A percentile compares a stretch with the other conserved stretches of the same genome.
Evolutionary conservation across 2,113 vertebrate species (phyloP).

Genomic region (Carollia perspicillata): DNA sequence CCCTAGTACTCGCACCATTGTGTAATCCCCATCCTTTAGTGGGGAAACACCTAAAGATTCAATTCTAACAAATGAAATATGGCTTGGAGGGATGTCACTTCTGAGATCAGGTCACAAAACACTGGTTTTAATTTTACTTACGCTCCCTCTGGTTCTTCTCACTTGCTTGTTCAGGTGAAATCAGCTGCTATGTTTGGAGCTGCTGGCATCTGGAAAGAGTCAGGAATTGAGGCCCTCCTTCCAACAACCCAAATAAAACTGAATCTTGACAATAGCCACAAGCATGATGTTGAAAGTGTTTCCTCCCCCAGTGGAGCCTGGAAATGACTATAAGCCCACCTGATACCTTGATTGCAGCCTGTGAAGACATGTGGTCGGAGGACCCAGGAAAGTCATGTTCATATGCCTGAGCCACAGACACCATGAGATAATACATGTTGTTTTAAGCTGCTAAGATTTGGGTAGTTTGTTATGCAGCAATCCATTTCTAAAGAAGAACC

Average conservation of each 20-base stretch:
- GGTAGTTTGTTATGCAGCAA: not conserved
- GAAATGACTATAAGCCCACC: not conserved
- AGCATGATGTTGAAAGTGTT: not conserved
- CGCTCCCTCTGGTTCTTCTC: not conserved
- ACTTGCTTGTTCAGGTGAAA: not conserved
- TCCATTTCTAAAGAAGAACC: not conserved
- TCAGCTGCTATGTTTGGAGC: not conserved
- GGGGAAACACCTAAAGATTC: not conserved
- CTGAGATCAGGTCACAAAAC: not conserved
- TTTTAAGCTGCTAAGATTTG: not conserved
- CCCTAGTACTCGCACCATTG: not conserved
- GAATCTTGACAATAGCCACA: not conserved
- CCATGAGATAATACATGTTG: not conserved
- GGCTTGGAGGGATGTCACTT: not conserved
- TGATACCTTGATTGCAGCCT: fast-evolving
- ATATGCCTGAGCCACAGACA: not conserved
- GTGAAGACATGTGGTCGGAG: not conserved
- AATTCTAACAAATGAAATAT: not conserved
- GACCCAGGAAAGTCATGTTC: too few species aligned
- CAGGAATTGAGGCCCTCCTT: not conserved
- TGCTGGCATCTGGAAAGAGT: not conserved
- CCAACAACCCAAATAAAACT: not conserved
- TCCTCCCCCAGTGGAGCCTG: not conserved
- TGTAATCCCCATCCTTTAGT: not conserved
- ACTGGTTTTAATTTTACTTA: not conserved